Conservation (phyloP, 2,797 vertebrate genomes). For the Poeciliopsis paucimaculata region DNA sequence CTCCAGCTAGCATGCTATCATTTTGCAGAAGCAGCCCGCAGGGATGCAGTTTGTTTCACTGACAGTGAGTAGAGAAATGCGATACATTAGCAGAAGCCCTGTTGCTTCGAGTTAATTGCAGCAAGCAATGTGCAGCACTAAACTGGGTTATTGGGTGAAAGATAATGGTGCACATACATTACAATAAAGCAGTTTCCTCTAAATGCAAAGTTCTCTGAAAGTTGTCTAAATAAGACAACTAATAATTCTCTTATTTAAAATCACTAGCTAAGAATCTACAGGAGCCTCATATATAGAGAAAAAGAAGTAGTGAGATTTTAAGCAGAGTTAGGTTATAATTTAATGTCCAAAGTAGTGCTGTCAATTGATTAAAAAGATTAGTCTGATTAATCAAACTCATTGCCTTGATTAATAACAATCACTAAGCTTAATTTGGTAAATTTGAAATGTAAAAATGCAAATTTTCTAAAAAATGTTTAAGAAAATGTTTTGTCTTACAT, state of each 20-base stretch:
- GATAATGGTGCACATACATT: slow-evolving; percentile 51
- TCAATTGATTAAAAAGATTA: too few relatives aligned
- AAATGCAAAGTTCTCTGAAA: slow-evolving; percentile 27
- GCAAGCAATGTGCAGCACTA: slow-evolving; percentile 36
- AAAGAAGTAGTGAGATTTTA: background rate
- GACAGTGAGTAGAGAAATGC: slow-evolving; percentile 65
- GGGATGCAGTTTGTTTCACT: slow-evolving; percentile 70
- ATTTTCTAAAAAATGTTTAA: too few relatives aligned
- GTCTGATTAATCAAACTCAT: background rate
- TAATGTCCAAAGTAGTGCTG: background rate
- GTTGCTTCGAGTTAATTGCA: slow-evolving; percentile 70
- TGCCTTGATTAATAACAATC: background rate
- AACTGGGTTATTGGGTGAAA: slow-evolving; percentile 63
- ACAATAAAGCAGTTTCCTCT: slow-evolving; percentile 18
- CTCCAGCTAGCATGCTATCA: slow-evolving; percentile 48
- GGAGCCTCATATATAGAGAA: background rate
- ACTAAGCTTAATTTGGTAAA: background rate
- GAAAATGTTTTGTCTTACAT: too few relatives aligned
- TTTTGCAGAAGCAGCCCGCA: slow-evolving; percentile 59
- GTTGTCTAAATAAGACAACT: slow-evolving; percentile 20
- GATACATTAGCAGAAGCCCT: slow-evolving; percentile 68
- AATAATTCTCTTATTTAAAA: background rate
- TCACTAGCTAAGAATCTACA: background rate
- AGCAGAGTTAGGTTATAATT: background rate
- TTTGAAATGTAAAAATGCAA: background rate